Base-by-base conservation (phyloP, 2,888 invertebrate genomes). In the Argyra leucocephala region DNA sequence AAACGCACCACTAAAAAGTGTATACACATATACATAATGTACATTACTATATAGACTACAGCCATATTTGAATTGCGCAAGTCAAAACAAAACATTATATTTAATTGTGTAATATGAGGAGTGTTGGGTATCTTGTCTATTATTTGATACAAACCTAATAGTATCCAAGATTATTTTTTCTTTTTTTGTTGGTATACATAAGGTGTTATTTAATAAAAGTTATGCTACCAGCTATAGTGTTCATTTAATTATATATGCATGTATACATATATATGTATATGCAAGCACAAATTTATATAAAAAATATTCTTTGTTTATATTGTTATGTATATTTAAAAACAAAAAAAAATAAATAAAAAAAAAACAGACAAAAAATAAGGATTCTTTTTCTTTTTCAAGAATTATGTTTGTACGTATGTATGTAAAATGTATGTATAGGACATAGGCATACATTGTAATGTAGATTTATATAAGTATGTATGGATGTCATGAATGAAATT, bases 401-500 rank as follows among this genome's bases (percentile, higher is more conserved):
- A 12, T 18, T 48, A 48, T 48, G 31, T 48, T 18, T 48, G 12
- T 37, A 37, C 12, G 18, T 48, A 48, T 48, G 2, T 48, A 48
- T 48, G 15, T 18, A 48, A 2, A 48, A 31, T 31, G 10, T 48
- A 48, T 18, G 18, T 48, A 48, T 48, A 18, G 31, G 7, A 6
- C 5, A 31, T 6, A 31, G 7, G 4, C 26, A 26, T 31, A 31
- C 7, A 26, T 31, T 31, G 9, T 26, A 10, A 31, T 31, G 12
- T 31, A 26, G 7, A 31, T 31, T 7, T 31, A 6, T 31, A 31
- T 6, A 31, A 10, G 12, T 31, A 31, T 31, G 48, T 48, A 48
- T 48, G 18, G 48, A 48, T 48, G 48, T 48, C 48, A 48, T 48
- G 48, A 48, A 48, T 48, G 48, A 48, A 48, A 48, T 48, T 48